Evolutionary conservation across 2,113 vertebrate genomes (phyloP), one percentile per base, ranked within the genome.

Genomic region (Ictalurus furcatus): DNA sequence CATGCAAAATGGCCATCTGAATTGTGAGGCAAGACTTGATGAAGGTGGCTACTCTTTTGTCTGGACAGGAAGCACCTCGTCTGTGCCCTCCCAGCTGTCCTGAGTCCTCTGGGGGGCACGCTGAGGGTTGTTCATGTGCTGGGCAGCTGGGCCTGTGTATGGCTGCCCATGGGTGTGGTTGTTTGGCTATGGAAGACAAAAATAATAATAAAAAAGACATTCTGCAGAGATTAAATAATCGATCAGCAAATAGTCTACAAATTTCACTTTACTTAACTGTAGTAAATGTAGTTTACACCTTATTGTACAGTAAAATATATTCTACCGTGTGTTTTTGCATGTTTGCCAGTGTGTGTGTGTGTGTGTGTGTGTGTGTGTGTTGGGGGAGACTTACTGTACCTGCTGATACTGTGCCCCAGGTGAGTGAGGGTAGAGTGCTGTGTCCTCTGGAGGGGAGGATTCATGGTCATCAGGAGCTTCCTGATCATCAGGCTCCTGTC

Each of bases 71-170:
- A 97, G 93, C 63, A 97, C 96, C 95, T 99, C 98, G 96, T 99
- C 98, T 90, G 96, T 96, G 95, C 97, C 96, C 95, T 99, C 98
- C 85, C 97, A 99, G 93, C 96, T 97, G 94, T 99, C 98, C 97
- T 98, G 98, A 98, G 98, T 97, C 97, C 97, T 97, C 92, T 97
- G 97, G 94, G 97, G 97, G 85, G 97, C 90, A 92, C 97, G 96
- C 95, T 97, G 98, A 91, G 98, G 98, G 96, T 99, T 99, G 97
- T 99, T 99, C 97, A 99, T 99, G 93, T 99, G 98, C 95, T 99
- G 98, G 93, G 98, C 98, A 93, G 98, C 98, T 7, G 98, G 98
- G 92, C 98, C 98, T 28, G 98, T 99, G 94, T 99, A 99, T 28
- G 98, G 98, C 95, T 98, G 98, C 95, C 98, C 98, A 90, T 99